phyloP scores from a whole-genome alignment of 1,140 invertebrate genomes.

The Megalonaias nervosa region DNA sequence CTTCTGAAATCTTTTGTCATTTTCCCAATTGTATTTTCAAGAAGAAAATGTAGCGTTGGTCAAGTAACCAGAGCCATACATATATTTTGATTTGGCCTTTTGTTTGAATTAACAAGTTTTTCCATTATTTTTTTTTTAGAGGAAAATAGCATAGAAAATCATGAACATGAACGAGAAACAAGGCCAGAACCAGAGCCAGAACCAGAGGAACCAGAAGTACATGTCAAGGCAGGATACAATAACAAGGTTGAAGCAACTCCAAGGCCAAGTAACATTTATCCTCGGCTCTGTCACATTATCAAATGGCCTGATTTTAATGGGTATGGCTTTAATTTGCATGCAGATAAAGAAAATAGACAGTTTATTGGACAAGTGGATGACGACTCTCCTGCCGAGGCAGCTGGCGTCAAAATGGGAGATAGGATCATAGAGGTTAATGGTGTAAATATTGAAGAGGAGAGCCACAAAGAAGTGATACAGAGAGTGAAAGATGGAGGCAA shows the following conservation, averaged over 20 bases:
- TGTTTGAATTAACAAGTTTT: not conserved
- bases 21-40: too few relatives aligned
- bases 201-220: conserved; percentile 11
- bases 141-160: not conserved
- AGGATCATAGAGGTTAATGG: conserved; percentile 83
- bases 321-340: conserved; percentile 98
- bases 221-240: not conserved
- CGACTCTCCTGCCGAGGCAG: conserved; percentile 89
- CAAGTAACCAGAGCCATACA: too few relatives aligned
- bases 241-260: conserved; percentile 5
- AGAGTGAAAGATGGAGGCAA: conserved; percentile 82
- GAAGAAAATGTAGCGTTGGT: too few relatives aligned
- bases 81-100: too few relatives aligned
- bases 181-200: conserved; percentile 15
- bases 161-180: conserved; percentile 33
- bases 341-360: conserved; percentile 93
- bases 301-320: conserved; percentile 96
- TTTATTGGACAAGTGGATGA: conserved; percentile 98
- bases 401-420: conserved; percentile 91
- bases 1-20: too few relatives aligned
- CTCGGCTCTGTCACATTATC: conserved; percentile 63
- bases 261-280: conserved; percentile 23
- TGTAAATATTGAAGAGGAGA: conserved; percentile 87
- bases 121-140: not conserved
- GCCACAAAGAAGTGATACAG: conserved; percentile 84